Conservation (phyloP, 2,797 vertebrate species). For the Cirrhinus molitorella region DNA sequence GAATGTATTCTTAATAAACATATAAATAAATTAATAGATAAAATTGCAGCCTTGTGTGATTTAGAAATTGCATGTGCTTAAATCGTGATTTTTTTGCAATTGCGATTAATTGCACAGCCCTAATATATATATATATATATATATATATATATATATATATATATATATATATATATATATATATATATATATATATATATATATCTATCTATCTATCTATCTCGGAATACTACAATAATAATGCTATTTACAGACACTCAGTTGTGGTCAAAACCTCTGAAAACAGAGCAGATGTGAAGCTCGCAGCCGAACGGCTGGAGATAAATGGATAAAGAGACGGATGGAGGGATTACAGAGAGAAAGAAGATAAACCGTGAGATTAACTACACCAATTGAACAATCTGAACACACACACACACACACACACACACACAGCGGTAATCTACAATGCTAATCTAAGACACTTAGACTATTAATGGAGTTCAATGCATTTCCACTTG, state of each 20-base stretch:
- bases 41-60: too few relatives aligned
- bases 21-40: too few relatives aligned
- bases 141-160: too few relatives aligned
- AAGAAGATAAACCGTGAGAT: slow-evolving; percentile 80
- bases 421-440: neutral
- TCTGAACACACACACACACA: slow-evolving; percentile 55
- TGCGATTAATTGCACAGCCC: too few relatives aligned
- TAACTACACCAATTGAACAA: slow-evolving; percentile 77
- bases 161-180: too few relatives aligned
- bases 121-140: too few relatives aligned
- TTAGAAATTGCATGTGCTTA: too few relatives aligned
- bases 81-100: too few relatives aligned
- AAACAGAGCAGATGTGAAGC: slow-evolving; percentile 1
- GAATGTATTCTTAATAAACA: too few relatives aligned
- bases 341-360: slow-evolving; percentile 79
- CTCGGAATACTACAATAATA: neutral
- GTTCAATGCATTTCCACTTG: slow-evolving; percentile 5
- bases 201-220: too few relatives aligned
- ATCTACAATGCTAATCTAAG: slow-evolving; percentile 32
- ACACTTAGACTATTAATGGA: neutral
- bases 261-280: neutral
- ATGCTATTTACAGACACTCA: neutral
- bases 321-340: slow-evolving; percentile 66
- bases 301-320: slow-evolving; percentile 34
- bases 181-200: too few relatives aligned